Evolutionary conservation across 2,888 invertebrate species (phyloP).

Genomic region (Plagodis dolabraria): DNA sequence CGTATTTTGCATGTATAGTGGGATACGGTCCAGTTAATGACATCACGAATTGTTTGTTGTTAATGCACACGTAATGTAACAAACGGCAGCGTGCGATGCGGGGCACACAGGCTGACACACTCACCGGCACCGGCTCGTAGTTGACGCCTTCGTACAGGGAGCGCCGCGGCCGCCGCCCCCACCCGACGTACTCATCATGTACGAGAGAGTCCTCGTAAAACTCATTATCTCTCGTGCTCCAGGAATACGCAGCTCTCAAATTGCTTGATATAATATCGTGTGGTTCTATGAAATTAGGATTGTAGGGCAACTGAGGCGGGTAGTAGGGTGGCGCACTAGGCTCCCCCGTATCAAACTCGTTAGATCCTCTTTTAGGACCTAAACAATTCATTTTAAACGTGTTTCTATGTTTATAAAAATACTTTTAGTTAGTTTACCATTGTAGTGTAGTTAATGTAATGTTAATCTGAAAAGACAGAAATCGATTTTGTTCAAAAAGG

Average conservation of each 20-base stretch:
- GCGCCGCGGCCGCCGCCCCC: constrained; percentile 62
- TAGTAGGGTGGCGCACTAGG: constrained; percentile 65
- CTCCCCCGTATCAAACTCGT: constrained; percentile 56
- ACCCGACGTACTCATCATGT: constrained; percentile 55
- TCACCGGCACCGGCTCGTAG: constrained; percentile 78
- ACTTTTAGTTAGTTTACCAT: constrained; percentile 5
- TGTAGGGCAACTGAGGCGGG: constrained; percentile 71
- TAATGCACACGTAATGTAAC: constrained; percentile 30
- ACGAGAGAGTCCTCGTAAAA: constrained; percentile 50
- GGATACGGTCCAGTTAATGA: constrained; percentile 28
- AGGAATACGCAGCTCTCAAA: constrained; percentile 45
- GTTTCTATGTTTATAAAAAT: background rate
- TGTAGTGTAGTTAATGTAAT: background rate
- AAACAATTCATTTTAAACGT: constrained; percentile 68
- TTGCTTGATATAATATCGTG: constrained; percentile 45
- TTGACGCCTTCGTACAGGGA: constrained; percentile 80
- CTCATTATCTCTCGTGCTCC: constrained; percentile 52
- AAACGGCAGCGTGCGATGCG: constrained; percentile 39
- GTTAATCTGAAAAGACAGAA: constrained; percentile 17
- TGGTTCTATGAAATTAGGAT: constrained; percentile 65
- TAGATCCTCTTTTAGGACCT: constrained; percentile 54
- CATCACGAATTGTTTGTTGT: constrained; percentile 29
- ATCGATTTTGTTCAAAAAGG: background rate
- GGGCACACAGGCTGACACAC: constrained; percentile 50
- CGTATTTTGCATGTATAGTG: constrained; percentile 31